A percentile compares a stretch with the other conserved stretches of the same genome.
phyloP scores from a whole-genome alignment of 2,113 vertebrate genomes.

The Pelodiscus sinensis region DNA sequence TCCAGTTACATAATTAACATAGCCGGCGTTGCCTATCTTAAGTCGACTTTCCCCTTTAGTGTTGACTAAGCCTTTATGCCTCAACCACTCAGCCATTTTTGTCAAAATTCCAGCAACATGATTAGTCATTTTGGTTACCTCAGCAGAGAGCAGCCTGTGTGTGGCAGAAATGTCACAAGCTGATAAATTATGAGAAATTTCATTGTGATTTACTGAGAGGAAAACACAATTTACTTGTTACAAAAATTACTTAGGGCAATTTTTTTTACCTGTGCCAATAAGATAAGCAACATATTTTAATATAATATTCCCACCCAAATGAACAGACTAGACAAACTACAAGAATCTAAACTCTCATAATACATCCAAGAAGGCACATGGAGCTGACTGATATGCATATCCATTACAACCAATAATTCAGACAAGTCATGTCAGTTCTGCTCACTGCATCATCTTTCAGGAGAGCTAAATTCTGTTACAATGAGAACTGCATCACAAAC shows the following conservation, averaged over 20 bases:
- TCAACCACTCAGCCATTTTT: neutral
- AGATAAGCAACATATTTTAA: constrained; percentile 2
- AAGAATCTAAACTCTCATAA: constrained; percentile 35
- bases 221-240: neutral
- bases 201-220: neutral
- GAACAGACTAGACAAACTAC: constrained; percentile 5
- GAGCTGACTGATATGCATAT: neutral
- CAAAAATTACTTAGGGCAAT: neutral
- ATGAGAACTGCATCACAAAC: constrained; percentile 35
- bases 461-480: constrained; percentile 15
- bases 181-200: neutral
- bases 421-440: constrained; percentile 36
- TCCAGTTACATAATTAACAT: too few relatives aligned
- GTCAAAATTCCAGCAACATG: neutral
- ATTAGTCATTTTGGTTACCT: constrained; percentile 12
- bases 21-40: too few relatives aligned
- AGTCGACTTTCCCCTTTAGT: too few relatives aligned
- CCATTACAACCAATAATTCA: constrained; percentile 53
- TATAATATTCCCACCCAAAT: neutral
- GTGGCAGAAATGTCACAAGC: neutral
- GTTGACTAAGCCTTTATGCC: neutral
- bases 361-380: constrained; percentile 10
- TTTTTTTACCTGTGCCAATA: neutral
- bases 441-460: constrained; percentile 37
- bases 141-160: neutral